Conservation (phyloP, 2,888 invertebrate genomes). For the Allygus modestus region DNA sequence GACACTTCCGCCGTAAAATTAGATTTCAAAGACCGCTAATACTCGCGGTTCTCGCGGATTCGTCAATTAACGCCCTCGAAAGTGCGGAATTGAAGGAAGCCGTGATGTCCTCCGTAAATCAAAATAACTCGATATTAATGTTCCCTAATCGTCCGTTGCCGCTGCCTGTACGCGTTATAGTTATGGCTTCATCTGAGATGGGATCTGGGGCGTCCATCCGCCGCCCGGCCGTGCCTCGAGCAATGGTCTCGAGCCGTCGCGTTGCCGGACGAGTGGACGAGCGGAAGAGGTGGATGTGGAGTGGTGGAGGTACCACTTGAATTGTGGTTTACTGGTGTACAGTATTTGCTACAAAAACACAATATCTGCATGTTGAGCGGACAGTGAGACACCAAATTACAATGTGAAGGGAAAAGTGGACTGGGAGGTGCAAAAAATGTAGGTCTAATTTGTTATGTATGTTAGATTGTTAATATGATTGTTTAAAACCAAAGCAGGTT, state of each 20-base stretch:
- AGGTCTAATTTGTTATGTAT: no score
- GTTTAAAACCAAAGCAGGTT: no score
- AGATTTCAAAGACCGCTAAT: conserved; percentile 12
- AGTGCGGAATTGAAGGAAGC: conserved; percentile 34
- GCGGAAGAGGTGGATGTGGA: neutral
- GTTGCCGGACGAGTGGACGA: neutral
- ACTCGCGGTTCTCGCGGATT: conserved; percentile 8
- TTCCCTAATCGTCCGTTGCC: conserved; percentile 31
- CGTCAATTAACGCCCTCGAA: conserved; percentile 31
- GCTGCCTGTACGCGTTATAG: conserved; percentile 22
- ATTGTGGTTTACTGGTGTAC: no score
- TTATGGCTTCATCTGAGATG: conserved; percentile 51
- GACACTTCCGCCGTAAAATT: conserved; percentile 42
- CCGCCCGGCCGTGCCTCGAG: neutral
- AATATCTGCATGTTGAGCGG: no score
- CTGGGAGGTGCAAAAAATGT: no score
- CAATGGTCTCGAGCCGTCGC: neutral
- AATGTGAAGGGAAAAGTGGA: no score
- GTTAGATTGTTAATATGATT: no score
- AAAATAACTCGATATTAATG: conserved; percentile 52
- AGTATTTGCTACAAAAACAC: no score
- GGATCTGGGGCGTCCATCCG: conserved; percentile 6
- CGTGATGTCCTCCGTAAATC: conserved; percentile 16
- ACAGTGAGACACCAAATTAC: no score
- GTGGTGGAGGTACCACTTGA: neutral